Evolutionary conservation across 1,140 invertebrate genomes (phyloP), one percentile per base, ranked within the genome.

Genomic region (Dolichoris vasculosae): DNA sequence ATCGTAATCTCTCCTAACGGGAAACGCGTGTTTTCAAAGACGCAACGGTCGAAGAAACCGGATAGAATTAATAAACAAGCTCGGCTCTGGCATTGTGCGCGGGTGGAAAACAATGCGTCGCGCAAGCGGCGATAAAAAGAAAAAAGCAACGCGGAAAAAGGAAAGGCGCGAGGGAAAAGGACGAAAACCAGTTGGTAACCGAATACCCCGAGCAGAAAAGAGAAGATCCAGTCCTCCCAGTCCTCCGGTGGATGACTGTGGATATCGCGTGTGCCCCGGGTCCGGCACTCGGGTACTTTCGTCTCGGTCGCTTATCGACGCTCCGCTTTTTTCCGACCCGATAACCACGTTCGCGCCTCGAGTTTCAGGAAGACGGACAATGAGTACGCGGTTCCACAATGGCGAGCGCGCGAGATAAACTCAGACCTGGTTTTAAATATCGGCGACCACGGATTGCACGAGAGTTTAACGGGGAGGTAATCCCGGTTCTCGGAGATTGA

Each of bases 191-290:
- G 89, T 88, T 76, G 83, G 90, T 90, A 92, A 92, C 78, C 87
- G 85, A 91, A 92, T 91, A 88, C 89, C 88, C 90, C 87, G 88
- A 38, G 48, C 30, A 73, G 67, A 35, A 69, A 48, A 59, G 43
- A 38, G 9, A 88, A 90, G 89, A 91, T 89, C 88, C 88, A 90
- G 87, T 90, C 90, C 88, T 88, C 88, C 88, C 88, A 90, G 87
- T 90, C 90, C 88, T 88, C 88, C 89, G 85, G 87, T 87, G 88
- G 89, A 82, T 90, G 89, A 88, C 88, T 88, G 87, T 87, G 87
- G 0, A 32, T 63, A 46, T 80, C 78, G 40, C 40, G 40, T 80
- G 59, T 80, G 59, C 51, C 51, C 63, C 26, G 30, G 26, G 26
- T 64, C n/a, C 63, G 63, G 30, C 3, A 2, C n/a, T n/a, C n/a